Percentiles rank a stretch among this genome's conserved stretches.
Conservation (phyloP, 2,888 invertebrate species). For the Cotesia congregata region DNA sequence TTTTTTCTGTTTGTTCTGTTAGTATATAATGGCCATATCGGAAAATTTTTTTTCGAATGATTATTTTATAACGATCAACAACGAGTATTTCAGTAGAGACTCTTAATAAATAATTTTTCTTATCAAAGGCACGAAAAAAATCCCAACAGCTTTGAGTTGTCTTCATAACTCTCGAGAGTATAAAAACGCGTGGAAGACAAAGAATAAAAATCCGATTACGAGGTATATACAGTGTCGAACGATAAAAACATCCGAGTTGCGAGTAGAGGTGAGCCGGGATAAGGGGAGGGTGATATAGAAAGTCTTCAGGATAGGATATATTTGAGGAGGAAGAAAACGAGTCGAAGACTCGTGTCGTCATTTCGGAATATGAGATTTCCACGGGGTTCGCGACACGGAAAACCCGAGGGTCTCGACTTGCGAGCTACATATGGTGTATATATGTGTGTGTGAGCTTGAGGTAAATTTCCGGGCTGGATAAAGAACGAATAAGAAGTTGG, state of each 20-base stretch:
- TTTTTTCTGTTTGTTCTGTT: too few relatives aligned
- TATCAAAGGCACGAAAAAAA: neutral
- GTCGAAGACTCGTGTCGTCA: slow-evolving; percentile 62
- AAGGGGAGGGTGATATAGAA: slow-evolving; percentile 19
- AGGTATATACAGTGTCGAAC: slow-evolving; percentile 18
- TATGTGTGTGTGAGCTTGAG: slow-evolving; percentile 6
- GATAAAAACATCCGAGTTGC: slow-evolving; percentile 19
- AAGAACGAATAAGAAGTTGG: slow-evolving; percentile 44
- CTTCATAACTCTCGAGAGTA: neutral
- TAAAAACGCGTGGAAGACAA: slow-evolving; percentile 9
- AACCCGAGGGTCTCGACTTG: slow-evolving; percentile 38
- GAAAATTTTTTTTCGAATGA: too few relatives aligned
- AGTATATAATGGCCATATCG: too few relatives aligned
- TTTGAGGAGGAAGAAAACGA: slow-evolving; percentile 44
- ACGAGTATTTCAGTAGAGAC: too few relatives aligned
- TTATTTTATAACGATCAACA: too few relatives aligned
- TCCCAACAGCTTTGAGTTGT: slow-evolving; percentile 8
- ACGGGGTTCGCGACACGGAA: slow-evolving; percentile 47
- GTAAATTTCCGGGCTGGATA: slow-evolving; percentile 37
- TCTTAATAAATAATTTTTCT: too few relatives aligned
- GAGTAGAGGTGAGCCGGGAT: too few relatives aligned
- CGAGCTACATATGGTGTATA: neutral
- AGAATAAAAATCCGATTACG: slow-evolving; percentile 34
- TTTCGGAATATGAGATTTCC: slow-evolving; percentile 66
- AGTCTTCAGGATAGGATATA: neutral